Evolutionary conservation across 2,797 vertebrate species (phyloP).

Genomic region (Acipenser ruthenus): DNA sequence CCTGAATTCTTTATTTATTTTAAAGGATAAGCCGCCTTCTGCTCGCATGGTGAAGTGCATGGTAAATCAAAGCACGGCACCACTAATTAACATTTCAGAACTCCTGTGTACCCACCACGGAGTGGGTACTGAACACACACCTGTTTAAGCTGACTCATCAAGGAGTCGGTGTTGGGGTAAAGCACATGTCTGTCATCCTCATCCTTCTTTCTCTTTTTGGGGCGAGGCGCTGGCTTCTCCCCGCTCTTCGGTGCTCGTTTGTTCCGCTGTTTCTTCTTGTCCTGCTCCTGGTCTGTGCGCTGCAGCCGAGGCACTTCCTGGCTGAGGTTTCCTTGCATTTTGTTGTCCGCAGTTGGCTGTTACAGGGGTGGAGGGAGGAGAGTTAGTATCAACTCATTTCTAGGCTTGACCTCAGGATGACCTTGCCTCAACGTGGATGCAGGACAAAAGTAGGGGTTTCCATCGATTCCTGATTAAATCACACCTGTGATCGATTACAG

Average conservation of each 20-base stretch:
- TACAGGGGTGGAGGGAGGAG: constrained; percentile 1
- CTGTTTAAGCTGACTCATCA: constrained; percentile 86
- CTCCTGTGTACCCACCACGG: no score
- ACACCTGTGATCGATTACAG: no score
- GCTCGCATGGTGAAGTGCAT: no score
- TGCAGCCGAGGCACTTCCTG: constrained; percentile 66
- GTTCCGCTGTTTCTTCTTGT: constrained; percentile 87
- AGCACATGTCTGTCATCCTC: constrained; percentile 82
- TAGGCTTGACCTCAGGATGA: no score
- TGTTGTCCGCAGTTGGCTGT: constrained; percentile 69
- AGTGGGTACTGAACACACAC: constrained; percentile 39
- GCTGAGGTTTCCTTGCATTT: constrained; percentile 57
- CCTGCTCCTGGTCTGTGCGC: constrained; percentile 60
- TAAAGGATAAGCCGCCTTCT: no score
- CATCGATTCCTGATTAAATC: no score
- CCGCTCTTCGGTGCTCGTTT: constrained; percentile 78
- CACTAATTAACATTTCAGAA: no score
- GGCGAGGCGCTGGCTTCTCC: constrained; percentile 82
- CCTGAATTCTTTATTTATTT: no score
- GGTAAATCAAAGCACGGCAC: no score
- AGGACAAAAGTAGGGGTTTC: no score
- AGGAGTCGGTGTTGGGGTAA: constrained; percentile 65
- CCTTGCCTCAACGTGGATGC: no score
- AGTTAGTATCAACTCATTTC: no score
- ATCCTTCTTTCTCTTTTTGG: constrained; percentile 94